A percentile compares a stretch with the other conserved stretches of the same genome.
phyloP scores from a whole-genome alignment of 2,797 vertebrate species.

The Cynodonichthys magdalenae region DNA sequence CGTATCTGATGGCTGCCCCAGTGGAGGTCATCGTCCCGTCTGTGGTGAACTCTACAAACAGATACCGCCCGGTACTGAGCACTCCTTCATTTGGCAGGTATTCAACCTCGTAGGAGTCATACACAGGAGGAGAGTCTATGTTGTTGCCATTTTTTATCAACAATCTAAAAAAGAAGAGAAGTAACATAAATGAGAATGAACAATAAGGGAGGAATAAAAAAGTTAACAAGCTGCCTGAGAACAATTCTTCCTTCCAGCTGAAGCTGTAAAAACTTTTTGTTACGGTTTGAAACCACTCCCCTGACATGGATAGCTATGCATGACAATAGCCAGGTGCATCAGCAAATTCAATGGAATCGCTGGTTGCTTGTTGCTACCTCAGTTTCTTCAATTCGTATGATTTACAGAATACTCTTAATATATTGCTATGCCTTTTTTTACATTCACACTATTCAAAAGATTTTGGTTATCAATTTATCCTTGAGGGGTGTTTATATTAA shows the following conservation, averaged over 20 bases:
- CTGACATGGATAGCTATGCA: slow-evolving; percentile 66
- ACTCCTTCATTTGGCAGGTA: slow-evolving; percentile 97
- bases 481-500: slow-evolving; percentile 34
- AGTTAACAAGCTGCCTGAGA: slow-evolving; percentile 23
- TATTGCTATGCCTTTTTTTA: slow-evolving; percentile 63
- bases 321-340: slow-evolving; percentile 56
- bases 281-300: slow-evolving; percentile 50
- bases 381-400: slow-evolving; percentile 59
- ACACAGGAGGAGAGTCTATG: slow-evolving; percentile 90
- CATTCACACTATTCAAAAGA: slow-evolving; percentile 52
- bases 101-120: slow-evolving; percentile 97
- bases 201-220: slow-evolving; percentile 42
- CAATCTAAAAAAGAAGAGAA: slow-evolving; percentile 77
- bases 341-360: slow-evolving; percentile 54
- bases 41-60: slow-evolving; percentile 94
- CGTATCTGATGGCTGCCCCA: slow-evolving; percentile 92
- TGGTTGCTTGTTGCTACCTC: slow-evolving; percentile 47
- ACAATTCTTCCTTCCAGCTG: slow-evolving; percentile 37
- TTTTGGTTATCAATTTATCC: slow-evolving; percentile 56
- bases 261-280: slow-evolving; percentile 62
- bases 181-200: slow-evolving; percentile 29
- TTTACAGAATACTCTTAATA: slow-evolving; percentile 66
- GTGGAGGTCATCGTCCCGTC: slow-evolving; percentile 91
- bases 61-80: slow-evolving; percentile 85
- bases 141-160: slow-evolving; percentile 96